Base-by-base conservation (phyloP, 53 echinoderm and acorn worm genomes). In the Stichopus horrens region DNA sequence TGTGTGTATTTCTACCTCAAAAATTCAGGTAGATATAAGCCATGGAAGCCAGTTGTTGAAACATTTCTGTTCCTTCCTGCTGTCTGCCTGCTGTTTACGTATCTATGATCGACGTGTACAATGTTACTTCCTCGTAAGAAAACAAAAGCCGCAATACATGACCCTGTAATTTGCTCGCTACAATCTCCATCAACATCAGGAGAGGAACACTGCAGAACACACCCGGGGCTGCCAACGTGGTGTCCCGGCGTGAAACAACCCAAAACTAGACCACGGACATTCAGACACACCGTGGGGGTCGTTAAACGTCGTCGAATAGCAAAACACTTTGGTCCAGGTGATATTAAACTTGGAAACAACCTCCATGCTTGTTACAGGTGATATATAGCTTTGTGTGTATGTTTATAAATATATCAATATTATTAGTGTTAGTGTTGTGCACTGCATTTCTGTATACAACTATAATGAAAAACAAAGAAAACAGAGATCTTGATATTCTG, bases 231-330 rank as follows among this genome's bases (percentile, higher is more conserved):
- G 81, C 81, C 56, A 57, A 81, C 81, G 20, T 81, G 81, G 81
- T 56, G 81, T 81, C 81, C 81, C 81, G 56, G 81, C 81, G 81
- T 81, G 81, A 81, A 37, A 58, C 81, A 81, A 57, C 81, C 81
- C 81, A 81, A 81, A 81, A 81, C 81, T 81, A 81, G 81, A 81
- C 81, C 81, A 81, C 56, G 81, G 81, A 57, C 81, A 81, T 81
- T 81, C 81, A 81, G 81, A 81, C 58, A 22, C 56, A 58, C 81
- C 9, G 81, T 58, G 58, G 81, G 81, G 81, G 81, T 58, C 81
- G 58, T 81, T 81, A 56, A 57, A 81, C 81, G 81, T 71, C 71
- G 71, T 81, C 79, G 79, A 53, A 58, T 57, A 22, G 81, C 81
- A 81, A 81, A 81, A 81, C 81, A 81, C 81, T 81, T 81, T 21